Evolutionary conservation across 2,113 vertebrate species (phyloP).

Genomic region (Gambusia holbrooki): DNA sequence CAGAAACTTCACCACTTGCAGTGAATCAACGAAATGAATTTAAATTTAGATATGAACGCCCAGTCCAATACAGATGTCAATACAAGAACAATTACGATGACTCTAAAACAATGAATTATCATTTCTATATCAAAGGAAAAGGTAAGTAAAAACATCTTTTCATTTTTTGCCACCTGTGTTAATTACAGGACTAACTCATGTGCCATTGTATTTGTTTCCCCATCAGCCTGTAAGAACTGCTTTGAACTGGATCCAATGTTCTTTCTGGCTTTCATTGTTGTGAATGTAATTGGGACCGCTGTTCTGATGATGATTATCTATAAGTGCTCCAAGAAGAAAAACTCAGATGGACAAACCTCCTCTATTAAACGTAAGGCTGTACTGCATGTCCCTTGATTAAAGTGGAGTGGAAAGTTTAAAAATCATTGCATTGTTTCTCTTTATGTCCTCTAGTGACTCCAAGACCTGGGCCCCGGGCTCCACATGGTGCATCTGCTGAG

Average conservation of each 20-base stretch:
- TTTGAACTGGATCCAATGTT: background rate
- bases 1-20: no score
- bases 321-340: constrained; percentile 46
- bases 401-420: background rate
- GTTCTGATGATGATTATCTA: constrained; percentile 52
- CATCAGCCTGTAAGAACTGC: constrained; percentile 70
- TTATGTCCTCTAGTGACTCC: constrained; percentile 25
- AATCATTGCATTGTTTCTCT: background rate
- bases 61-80: accelerated
- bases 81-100: accelerated
- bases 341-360: accelerated
- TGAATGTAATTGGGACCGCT: constrained; percentile 56
- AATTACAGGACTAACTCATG: background rate
- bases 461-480: background rate
- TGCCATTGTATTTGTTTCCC: background rate
- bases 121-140: constrained; percentile 68
- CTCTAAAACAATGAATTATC: background rate
- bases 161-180: background rate
- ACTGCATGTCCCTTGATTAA: background rate
- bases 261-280: accelerated
- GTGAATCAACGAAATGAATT: accelerated
- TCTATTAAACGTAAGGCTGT: constrained; percentile 19
- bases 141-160: constrained; percentile 53
- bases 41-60: accelerated
- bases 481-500: constrained; percentile 27